phyloP scores from a whole-genome alignment of 1,140 invertebrate genomes.

The Brachionus rubens region DNA sequence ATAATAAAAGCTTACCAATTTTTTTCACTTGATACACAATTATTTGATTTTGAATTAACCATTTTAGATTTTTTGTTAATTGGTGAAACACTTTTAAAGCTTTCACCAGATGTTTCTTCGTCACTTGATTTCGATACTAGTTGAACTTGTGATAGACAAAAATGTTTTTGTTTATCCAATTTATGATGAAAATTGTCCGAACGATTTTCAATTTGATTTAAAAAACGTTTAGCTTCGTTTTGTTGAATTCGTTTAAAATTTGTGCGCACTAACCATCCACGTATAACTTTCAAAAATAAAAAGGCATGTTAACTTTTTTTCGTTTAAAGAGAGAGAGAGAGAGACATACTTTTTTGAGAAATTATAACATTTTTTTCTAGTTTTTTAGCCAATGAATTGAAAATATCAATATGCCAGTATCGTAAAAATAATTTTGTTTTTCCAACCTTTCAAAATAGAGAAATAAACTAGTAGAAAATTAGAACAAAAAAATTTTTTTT shows the following conservation, averaged over 20 bases:
- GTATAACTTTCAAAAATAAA: slow-evolving; percentile 27
- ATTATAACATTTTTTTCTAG: slow-evolving; percentile 30
- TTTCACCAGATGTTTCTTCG: background rate
- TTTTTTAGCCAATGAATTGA: slow-evolving; percentile 40
- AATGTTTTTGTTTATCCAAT: background rate
- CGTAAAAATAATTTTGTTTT: slow-evolving; percentile 43
- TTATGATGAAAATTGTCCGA: slow-evolving; percentile 22
- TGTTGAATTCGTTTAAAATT: slow-evolving; percentile 35
- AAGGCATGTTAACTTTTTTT: background rate
- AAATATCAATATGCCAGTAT: slow-evolving; percentile 44
- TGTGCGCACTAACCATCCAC: slow-evolving; percentile 38
- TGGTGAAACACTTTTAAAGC: background rate
- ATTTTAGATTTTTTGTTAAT: background rate
- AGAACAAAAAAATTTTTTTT: background rate
- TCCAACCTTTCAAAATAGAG: slow-evolving; percentile 17
- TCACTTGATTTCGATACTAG: slow-evolving; percentile 5
- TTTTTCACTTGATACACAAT: background rate
- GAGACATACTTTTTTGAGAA: slow-evolving; percentile 36
- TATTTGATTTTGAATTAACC: background rate
- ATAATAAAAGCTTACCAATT: background rate
- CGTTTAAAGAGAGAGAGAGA: background rate
- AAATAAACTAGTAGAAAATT: background rate
- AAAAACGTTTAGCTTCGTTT: slow-evolving; percentile 1
- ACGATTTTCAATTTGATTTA: slow-evolving; percentile 13
- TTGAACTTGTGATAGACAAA: background rate